Conservation (phyloP, 2,797 vertebrate species). For the Chaunax sp. region DNA sequence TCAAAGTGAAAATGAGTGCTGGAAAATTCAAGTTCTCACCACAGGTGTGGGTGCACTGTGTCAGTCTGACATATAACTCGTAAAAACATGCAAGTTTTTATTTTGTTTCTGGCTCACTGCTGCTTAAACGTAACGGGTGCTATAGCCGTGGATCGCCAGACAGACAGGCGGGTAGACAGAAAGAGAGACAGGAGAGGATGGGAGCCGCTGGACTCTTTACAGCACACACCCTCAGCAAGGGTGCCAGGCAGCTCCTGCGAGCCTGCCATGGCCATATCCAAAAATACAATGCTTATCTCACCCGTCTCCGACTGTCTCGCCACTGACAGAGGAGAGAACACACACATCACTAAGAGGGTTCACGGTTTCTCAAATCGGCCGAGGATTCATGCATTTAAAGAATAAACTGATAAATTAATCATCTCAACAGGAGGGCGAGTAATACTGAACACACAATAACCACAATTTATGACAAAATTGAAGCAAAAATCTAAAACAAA, state of each 20-base stretch:
- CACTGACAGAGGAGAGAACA: constrained; percentile 38
- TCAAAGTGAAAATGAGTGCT: constrained; percentile 22
- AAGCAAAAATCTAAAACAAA: constrained; percentile 10
- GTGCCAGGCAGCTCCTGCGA: constrained; percentile 51
- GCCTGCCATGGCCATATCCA: constrained; percentile 32
- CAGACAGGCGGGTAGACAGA: constrained; percentile 20
- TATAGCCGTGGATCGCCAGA: no score
- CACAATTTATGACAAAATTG: constrained; percentile 4
- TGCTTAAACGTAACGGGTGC: no score
- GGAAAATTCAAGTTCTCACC: constrained; percentile 2
- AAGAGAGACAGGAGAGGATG: constrained; percentile 27
- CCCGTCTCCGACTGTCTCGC: constrained; percentile 47
- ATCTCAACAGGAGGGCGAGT: neutral
- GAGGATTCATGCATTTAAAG: neutral
- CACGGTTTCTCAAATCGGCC: neutral
- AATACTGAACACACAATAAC: constrained; percentile 13
- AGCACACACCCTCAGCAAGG: constrained; percentile 43
- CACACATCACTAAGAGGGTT: constrained; percentile 6
- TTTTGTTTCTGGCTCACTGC: constrained; percentile 19
- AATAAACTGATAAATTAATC: constrained; percentile 8
- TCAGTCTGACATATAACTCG: neutral
- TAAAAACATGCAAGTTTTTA: constrained; percentile 32
- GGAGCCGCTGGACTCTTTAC: constrained; percentile 50
- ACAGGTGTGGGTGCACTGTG: constrained; percentile 8
- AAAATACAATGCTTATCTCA: constrained; percentile 63